Evolutionary conservation across 2,888 invertebrate species (phyloP).

Genomic region (Lucinisca nassula): DNA sequence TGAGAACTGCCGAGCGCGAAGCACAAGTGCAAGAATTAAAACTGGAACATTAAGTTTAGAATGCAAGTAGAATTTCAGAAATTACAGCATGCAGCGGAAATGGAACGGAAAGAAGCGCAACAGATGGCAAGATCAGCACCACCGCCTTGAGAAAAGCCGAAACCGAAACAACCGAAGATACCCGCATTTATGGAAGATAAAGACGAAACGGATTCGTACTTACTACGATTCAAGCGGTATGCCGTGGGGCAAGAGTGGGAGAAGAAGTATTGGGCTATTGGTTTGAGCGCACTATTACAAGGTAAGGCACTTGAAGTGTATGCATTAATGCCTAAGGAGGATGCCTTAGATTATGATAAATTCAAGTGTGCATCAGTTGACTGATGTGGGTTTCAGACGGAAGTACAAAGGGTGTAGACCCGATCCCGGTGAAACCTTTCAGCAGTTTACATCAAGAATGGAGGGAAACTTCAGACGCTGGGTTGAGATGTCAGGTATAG

Average conservation of each 20-base stretch:
- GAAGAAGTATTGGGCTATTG: background rate
- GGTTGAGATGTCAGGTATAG: conserved; percentile 31
- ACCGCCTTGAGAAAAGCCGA: background rate
- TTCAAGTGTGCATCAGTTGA: conserved; percentile 44
- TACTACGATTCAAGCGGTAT: background rate
- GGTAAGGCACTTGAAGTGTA: conserved; percentile 52
- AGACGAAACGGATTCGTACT: conserved; percentile 23
- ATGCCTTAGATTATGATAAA: conserved; percentile 34
- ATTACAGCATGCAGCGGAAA: too few relatives aligned
- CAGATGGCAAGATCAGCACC: background rate
- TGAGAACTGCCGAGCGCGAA: too few relatives aligned
- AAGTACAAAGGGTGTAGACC: conserved; percentile 28
- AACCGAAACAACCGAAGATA: conserved; percentile 14
- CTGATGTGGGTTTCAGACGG: conserved; percentile 36
- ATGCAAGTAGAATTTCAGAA: too few relatives aligned
- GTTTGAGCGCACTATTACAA: conserved; percentile 22
- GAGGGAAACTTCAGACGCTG: conserved; percentile 37
- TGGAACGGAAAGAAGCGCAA: too few relatives aligned
- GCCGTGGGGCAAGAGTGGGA: background rate
- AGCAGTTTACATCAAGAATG: conserved; percentile 15
- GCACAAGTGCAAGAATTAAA: too few relatives aligned
- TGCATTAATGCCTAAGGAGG: conserved; percentile 4
- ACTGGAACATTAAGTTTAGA: too few relatives aligned
- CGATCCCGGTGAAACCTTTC: conserved; percentile 45
- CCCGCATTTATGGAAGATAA: background rate